Evolutionary conservation across 1,140 invertebrate genomes (phyloP), one percentile per base, ranked within the genome.

Genomic region (Carcinoscorpius rotundicauda): DNA sequence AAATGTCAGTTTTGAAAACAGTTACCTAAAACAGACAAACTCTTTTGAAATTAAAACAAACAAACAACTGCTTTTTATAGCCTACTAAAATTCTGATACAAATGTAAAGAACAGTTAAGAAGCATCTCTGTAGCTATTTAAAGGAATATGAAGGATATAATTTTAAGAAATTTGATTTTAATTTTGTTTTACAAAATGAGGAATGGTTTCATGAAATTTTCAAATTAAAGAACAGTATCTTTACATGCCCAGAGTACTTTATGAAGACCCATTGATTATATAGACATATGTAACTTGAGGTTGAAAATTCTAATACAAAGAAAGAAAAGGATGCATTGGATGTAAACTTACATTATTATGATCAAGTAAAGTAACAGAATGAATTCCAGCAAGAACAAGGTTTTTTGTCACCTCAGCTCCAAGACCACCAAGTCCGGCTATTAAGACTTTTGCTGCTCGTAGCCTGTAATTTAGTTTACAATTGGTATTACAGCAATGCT

Each of bases 351-450:
- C 81, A 72, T 81, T 75, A 65, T 83, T 80, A 75, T 87, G 81
- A 79, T 99, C 97, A 63, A 97, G 78, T 58, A 99, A 79, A 51
- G 87, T 92, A 0, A 99, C 79, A 9, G 87, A 87, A 72, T 95
- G 93, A 0, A 99, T 87, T 57, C 97, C 97, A 60, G 92, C 85
- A 29, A 99, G 78, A 72, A 98, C 88, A 62, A 98, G 86, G 80
- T 98, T 99, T 76, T 99, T 99, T 1, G 90, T 87, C 57, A 97
- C 85, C 82, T 99, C 97, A 49, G 93, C 93, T 52, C 92, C 93
- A 49, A 98, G 80, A 9, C 93, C 94, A 76, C 85, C 85, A 9
- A 97, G 69, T 29, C 94, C 94, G 72, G 95, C 87, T 10, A 99
- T 78, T 9, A 99, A 80, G 64, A 98, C 83, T 78, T 85, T 86